A percentile compares a stretch with the other conserved stretches of the same genome.
Conservation (phyloP, 1,140 invertebrate species). For the Drosophila pseudoananassae region DNA sequence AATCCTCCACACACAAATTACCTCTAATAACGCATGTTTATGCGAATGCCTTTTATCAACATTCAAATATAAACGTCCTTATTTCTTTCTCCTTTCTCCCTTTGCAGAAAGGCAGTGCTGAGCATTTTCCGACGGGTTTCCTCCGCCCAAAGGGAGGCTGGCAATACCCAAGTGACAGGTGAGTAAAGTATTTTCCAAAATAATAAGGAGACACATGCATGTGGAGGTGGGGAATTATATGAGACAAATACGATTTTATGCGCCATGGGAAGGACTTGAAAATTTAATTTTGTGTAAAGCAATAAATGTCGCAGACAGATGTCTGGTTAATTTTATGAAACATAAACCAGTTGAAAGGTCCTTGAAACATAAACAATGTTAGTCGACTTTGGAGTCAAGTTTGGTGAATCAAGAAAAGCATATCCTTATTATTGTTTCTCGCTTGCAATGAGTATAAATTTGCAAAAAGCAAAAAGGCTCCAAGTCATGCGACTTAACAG, state of each 20-base stretch:
- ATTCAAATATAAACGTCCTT: slow-evolving; percentile 23
- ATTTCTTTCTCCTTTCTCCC: slow-evolving; percentile 1
- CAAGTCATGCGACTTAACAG: slow-evolving; percentile 6
- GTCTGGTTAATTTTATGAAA: slow-evolving; percentile 11
- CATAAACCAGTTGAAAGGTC: slow-evolving; percentile 1
- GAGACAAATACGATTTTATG: slow-evolving; percentile 30
- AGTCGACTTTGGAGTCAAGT: too few relatives aligned
- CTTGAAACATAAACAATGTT: background rate
- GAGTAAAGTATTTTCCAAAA: slow-evolving; percentile 36
- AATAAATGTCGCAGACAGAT: slow-evolving; percentile 15
- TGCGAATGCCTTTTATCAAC: slow-evolving; percentile 14
- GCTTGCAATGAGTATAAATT: background rate
- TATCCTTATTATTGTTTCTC: background rate
- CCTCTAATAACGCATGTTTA: slow-evolving; percentile 31
- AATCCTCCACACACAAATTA: slow-evolving; percentile 8
- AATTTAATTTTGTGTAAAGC: slow-evolving; percentile 30
- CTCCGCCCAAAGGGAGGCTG: slow-evolving; percentile 73
- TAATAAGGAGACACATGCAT: background rate
- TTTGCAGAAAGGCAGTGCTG: slow-evolving; percentile 74
- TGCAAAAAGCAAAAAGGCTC: slow-evolving; percentile 11
- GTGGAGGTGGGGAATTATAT: background rate
- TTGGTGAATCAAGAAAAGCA: background rate
- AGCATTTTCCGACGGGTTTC: slow-evolving; percentile 77
- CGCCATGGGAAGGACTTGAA: background rate
- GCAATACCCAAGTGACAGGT: slow-evolving; percentile 85